Conservation (phyloP, 2,888 invertebrate genomes). For the Bhutanitis thaidina region DNA sequence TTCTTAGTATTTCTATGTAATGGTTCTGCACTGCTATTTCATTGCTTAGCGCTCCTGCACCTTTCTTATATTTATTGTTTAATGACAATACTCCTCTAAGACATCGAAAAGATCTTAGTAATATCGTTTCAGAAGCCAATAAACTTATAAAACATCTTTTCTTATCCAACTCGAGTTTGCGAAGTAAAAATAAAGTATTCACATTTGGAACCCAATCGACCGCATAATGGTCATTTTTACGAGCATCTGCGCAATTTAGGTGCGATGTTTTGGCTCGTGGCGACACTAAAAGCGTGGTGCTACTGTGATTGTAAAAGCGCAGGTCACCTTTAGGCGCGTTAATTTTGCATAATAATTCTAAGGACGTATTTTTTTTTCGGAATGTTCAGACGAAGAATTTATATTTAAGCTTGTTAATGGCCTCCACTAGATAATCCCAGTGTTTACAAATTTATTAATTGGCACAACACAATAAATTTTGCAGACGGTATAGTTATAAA, state of each 20-base stretch:
- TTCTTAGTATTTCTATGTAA: no score
- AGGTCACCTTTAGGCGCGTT: neutral
- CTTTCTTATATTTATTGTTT: no score
- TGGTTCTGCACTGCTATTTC: no score
- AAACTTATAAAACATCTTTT: neutral
- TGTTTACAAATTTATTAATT: no score
- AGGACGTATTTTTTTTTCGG: neutral
- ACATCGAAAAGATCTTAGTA: no score
- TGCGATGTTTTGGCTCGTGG: slow-evolving; percentile 4
- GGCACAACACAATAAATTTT: no score
- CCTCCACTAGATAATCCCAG: no score
- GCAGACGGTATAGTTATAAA: no score
- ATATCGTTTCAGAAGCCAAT: neutral
- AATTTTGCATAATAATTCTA: slow-evolving; percentile 2
- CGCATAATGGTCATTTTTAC: slow-evolving; percentile 9
- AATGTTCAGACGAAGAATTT: no score
- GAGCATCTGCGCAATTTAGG: neutral
- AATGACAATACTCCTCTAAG: no score
- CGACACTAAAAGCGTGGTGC: neutral
- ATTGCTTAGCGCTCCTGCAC: no score
- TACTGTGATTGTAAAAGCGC: neutral
- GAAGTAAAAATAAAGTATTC: slow-evolving; percentile 13
- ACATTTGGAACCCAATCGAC: neutral
- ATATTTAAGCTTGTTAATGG: no score
- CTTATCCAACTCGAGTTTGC: neutral